Base-by-base conservation (phyloP, 1,140 invertebrate genomes). In the Whitmania pigra region DNA sequence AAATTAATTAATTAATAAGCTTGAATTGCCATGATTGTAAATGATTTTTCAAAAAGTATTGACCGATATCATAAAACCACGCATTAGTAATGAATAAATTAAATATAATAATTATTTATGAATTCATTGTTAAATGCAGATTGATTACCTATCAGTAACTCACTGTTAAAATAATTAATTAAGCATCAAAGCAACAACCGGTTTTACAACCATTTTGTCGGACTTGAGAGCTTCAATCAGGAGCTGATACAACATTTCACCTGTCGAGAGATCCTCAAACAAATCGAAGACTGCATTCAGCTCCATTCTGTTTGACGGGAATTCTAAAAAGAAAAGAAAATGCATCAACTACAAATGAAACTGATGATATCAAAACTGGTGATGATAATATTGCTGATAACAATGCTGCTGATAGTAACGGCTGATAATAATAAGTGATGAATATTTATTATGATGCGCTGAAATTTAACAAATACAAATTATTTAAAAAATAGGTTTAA, bases 281-380 rank as follows among this genome's bases (percentile, higher is more conserved):
- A 97, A 88, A 83, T 98, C 93, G 3, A 95, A 95, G 7, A 99
- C 96, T 54, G 93, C 92, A 78, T 93, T 92, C 91, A 99, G 94
- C 85, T 99, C 96, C 78, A 97, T 85, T n/a, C 90, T 88, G 73
- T 91, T 95, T 2, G 94, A 97, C 76, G 94, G 93, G 83, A 99
- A 99, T 88, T 95, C 92, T 94, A 81, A 63, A 20, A 63, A 31
- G 17, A 60, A 60, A 4, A 63, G 20, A 18, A 63, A 63, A 9
- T 25, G 57, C 13, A 63, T 63, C 1, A 18, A 63, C 7, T 63
- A n/a, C 20, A 9, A n/a, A 57, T 57, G 2, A 57, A 57, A 57
- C 20, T 9, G 25, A 9, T 57, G 25, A 57, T 57, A 57, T n/a
- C 25, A 57, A 57, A n/a, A 57, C 20, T 9, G 54, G 25, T 57